Evolutionary conservation across 2,797 vertebrate species (phyloP), one percentile per base, ranked within the genome.

Genomic region (Passerculus sandwichensis): DNA sequence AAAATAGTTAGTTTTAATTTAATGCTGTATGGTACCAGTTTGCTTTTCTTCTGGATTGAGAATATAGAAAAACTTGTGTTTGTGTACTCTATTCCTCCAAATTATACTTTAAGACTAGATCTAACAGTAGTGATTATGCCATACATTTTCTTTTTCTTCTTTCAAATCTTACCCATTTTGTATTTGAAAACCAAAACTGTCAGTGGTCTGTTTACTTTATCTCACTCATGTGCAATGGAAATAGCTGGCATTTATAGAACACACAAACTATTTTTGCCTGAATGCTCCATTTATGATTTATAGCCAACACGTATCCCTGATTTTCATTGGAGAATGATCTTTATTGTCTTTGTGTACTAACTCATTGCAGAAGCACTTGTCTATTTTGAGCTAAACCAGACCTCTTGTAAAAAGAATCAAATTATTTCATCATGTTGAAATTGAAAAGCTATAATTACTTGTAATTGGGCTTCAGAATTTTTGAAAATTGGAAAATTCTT

Each of bases 391-490:
- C 98, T 98, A 99, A 99, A 98, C 98, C 99, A 99, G 99, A 99
- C 98, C 98, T 98, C 98, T 98, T 98, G 98, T 98, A 98, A 99
- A 99, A 99, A 98, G 99, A 99, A 99, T 99, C 98, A 99, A 99
- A 99, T 99, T 99, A 99, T 99, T 99, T 99, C 99, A 99, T 99
- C 99, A 99, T 99, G 99, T 99, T 99, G 98, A 98, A 99, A 99
- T 99, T 99, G 99, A 99, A 99, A 99, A 99, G 99, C 98, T 98
- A 98, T 99, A 99, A 99, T 99, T 99, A 99, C 98, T 99, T 98
- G 98, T 99, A 99, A 99, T 99, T 99, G 98, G 99, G 98, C 98
- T 98, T 98, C 98, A 98, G 98, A 98, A 99, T 98, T 98, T 98
- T 98, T 98, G 97, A 98, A 98, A 99, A 98, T 99, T 98, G 98